Conservation (phyloP, 1,140 invertebrate genomes). For the Lethrus apterus region DNA sequence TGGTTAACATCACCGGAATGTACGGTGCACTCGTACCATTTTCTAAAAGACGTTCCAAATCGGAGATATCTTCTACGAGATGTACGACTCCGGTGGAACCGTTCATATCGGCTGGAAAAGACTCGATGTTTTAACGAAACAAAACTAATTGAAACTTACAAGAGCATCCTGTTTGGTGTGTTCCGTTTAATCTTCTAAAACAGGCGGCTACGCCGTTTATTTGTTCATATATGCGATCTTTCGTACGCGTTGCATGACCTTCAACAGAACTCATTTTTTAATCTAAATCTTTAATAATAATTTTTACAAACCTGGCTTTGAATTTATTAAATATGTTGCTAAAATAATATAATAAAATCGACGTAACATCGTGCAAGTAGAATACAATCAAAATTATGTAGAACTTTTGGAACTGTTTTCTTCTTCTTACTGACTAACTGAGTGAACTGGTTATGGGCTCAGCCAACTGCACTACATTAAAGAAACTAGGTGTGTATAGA, state of each 20-base stretch:
- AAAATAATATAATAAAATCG: no score
- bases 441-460: no score
- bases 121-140: slow-evolving; percentile 9
- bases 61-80: slow-evolving; percentile 49
- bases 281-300: no score
- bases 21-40: slow-evolving; percentile 64
- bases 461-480: no score
- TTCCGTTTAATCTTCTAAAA: slow-evolving; percentile 82
- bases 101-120: slow-evolving; percentile 48
- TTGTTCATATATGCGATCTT: slow-evolving; percentile 73
- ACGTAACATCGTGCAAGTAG: no score
- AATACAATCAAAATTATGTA: no score
- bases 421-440: no score
- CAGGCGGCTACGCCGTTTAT: slow-evolving; percentile 67
- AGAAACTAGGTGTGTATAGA: no score
- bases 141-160: slow-evolving; percentile 51
- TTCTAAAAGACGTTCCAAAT: slow-evolving; percentile 65
- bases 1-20: slow-evolving; percentile 57
- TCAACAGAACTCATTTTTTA: no score
- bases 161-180: slow-evolving; percentile 86
- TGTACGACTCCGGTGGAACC: slow-evolving; percentile 84
- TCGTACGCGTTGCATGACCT: slow-evolving; percentile 43
- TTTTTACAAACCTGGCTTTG: no score
- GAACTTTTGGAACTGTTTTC: no score
- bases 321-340: no score